A percentile compares a stretch with the other conserved stretches of the same genome.
Conservation (phyloP, 2,113 vertebrate genomes). For the Mirounga angustirostris region DNA sequence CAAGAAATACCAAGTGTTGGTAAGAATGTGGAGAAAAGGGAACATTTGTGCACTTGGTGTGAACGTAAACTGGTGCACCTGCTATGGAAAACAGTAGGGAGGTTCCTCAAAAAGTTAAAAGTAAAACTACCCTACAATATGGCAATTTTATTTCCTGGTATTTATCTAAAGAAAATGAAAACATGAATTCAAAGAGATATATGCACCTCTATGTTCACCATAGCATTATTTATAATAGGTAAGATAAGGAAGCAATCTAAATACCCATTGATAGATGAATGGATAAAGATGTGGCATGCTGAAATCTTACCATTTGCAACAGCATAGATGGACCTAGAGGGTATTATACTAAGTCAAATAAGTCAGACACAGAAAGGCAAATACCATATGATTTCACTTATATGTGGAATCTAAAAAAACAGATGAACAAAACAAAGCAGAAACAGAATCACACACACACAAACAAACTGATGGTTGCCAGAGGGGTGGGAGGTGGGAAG, state of each 20-base stretch:
- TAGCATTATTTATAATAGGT: no score
- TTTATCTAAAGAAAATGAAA: neutral
- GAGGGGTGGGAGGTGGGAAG: neutral
- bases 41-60: neutral
- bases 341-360: neutral
- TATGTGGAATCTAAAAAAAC: neutral
- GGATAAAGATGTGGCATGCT: neutral
- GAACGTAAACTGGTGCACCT: neutral
- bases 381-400: neutral
- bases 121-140: neutral
- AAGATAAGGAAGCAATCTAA: no score
- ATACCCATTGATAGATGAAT: neutral
- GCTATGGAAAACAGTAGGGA: neutral
- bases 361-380: neutral
- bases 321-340: neutral
- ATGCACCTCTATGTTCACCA: neutral
- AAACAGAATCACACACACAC: neutral
- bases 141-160: neutral
- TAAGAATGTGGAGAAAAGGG: neutral
- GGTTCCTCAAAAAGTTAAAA: neutral
- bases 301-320: neutral
- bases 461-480: neutral
- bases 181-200: neutral
- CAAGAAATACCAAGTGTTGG: neutral
- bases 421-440: neutral